Evolutionary conservation across 2,113 vertebrate genomes (phyloP), one percentile per base, ranked within the genome.

Genomic region (Prionailurus viverrinus): DNA sequence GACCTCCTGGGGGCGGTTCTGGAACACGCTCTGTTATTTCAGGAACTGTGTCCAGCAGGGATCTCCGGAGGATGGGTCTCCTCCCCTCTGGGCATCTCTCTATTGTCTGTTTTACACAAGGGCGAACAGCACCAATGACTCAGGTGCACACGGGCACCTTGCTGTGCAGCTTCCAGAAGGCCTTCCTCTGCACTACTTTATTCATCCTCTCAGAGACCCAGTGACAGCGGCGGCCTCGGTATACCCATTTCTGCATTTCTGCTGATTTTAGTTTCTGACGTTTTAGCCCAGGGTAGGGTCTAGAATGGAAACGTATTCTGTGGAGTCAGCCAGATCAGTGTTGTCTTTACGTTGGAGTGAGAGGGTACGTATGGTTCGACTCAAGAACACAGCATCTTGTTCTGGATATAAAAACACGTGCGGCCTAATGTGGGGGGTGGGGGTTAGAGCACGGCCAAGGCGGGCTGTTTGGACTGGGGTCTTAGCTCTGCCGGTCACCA

Each of bases 151-250:
- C 3, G 29, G 27, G 15, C 31, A 15, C 83, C 7, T 25, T 16
- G 0, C 48, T n/a, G 68, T 13, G 19, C 41, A 53, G 58, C 25
- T 55, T 69, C 21, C 74, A 8, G 61, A 84, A 19, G 7, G 45
- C 55, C 55, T 23, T 12, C 39, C 73, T 68, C 5, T 29, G 39
- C 45, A 0, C 14, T 45, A 13, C 25, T 31, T 53, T 45, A 66
- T 19, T 0, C 0, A 14, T 27, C 45, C 79, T 51, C 48, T 45
- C 23, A 5, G 12, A 8, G 7, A 11, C 29, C 61, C 51, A 4
- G 51, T 4, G n/a, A 19, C 9, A 13, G 39, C 7, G 0, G 29
- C 31, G 1, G 6, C 14, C 14, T 25, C 33, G 41, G 2, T 11
- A 4, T 11, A 11, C 80, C 41, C 33, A 3, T 27, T 31, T 14